Conservation (phyloP, 2,113 vertebrate species). For the Syngnathus scovelli region DNA sequence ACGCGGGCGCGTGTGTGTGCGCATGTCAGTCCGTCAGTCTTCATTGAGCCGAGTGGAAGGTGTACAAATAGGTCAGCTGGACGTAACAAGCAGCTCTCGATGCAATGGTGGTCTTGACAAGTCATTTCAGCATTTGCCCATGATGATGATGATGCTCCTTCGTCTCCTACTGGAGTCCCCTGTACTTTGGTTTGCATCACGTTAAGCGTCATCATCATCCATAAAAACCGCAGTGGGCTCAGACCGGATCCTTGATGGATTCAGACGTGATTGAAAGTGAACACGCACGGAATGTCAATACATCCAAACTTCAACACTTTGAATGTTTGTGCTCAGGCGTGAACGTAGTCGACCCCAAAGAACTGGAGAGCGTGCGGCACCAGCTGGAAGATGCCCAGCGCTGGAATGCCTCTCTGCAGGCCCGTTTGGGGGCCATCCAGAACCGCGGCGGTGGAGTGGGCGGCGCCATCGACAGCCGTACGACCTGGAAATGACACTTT, state of each 20-base stretch:
- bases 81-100: slow-evolving; percentile 27
- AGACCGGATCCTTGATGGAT: neutral
- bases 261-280: neutral
- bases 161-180: too few relatives aligned
- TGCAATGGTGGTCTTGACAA: slow-evolving; percentile 1
- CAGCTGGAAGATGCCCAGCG: slow-evolving; percentile 76
- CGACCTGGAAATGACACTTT: neutral
- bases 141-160: neutral
- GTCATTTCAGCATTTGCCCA: slow-evolving; percentile 8
- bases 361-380: slow-evolving; percentile 67
- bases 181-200: neutral
- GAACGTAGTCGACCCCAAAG: slow-evolving; percentile 59
- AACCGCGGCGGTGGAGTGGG: slow-evolving; percentile 72
- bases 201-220: neutral
- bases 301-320: neutral
- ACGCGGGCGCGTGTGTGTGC: slow-evolving; percentile 5
- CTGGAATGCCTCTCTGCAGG: slow-evolving; percentile 74
- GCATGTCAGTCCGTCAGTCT: slow-evolving; percentile 14
- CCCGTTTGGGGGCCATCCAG: slow-evolving; percentile 73
- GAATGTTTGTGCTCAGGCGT: slow-evolving; percentile 33
- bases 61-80: slow-evolving; percentile 63
- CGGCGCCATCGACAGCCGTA: slow-evolving; percentile 65
- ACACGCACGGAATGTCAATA: too few relatives aligned
- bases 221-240: neutral
- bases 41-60: slow-evolving; percentile 21